phyloP scores from a whole-genome alignment of 2,113 vertebrate genomes.

The Chionomys nivalis region DNA sequence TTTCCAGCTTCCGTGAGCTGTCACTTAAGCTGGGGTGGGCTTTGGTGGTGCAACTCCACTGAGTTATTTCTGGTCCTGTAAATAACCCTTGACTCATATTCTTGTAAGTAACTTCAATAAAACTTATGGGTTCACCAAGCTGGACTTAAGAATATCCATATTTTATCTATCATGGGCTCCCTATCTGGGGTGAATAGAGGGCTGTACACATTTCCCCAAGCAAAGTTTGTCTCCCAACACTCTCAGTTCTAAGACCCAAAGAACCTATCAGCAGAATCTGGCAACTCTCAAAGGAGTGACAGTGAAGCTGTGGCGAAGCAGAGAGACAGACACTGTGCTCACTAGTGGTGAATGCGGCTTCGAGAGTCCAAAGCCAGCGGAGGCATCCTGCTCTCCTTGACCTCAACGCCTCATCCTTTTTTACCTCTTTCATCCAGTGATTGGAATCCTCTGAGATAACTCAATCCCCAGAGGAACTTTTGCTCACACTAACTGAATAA shows the following conservation, averaged over 20 bases:
- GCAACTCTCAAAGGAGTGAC: background rate
- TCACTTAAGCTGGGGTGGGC: background rate
- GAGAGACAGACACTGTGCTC: background rate
- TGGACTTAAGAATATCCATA: background rate
- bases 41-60: background rate
- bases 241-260: background rate
- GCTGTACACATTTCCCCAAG: background rate
- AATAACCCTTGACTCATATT: background rate
- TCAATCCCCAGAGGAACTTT: background rate
- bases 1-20: background rate
- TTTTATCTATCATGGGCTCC: background rate
- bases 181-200: background rate
- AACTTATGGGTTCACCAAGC: background rate
- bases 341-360: background rate
- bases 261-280: background rate
- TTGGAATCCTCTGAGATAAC: background rate
- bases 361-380: background rate
- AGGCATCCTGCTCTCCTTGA: background rate
- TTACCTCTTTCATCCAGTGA: background rate
- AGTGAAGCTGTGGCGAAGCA: accelerated
- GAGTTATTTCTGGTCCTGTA: background rate
- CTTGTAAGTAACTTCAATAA: background rate
- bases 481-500: background rate
- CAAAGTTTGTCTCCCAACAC: background rate
- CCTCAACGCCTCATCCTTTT: background rate